Conservation (phyloP, 1,140 invertebrate genomes). For the Penaeus vannamei region DNA sequence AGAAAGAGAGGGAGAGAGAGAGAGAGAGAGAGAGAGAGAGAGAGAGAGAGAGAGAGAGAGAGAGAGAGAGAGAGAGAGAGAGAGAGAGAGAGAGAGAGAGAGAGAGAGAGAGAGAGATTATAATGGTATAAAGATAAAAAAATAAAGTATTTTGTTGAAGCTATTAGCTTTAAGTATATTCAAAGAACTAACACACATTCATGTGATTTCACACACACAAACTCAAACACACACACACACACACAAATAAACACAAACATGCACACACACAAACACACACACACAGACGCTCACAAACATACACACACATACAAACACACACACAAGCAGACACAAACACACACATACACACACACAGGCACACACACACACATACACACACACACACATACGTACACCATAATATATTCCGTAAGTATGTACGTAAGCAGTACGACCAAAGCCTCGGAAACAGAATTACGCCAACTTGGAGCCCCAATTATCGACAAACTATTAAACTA, state of each 20-base stretch:
- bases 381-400: neutral
- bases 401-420: neutral
- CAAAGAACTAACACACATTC: neutral
- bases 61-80: neutral
- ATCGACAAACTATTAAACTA: too few species aligned
- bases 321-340: neutral
- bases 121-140: neutral
- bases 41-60: neutral
- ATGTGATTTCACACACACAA: neutral
- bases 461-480: too few species aligned
- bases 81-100: neutral
- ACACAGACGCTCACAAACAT: neutral
- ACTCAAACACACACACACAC: neutral
- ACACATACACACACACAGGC: neutral
- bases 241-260: neutral
- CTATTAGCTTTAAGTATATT: too few species aligned
- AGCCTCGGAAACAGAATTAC: too few species aligned
- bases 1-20: neutral
- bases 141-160: neutral
- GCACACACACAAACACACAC: neutral
- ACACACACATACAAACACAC: neutral
- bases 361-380: neutral
- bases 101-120: neutral
- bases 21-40: neutral
- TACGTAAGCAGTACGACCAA: neutral